Conservation (phyloP, 2,797 vertebrate genomes). For the Sternarchorhynchus goeldii region DNA sequence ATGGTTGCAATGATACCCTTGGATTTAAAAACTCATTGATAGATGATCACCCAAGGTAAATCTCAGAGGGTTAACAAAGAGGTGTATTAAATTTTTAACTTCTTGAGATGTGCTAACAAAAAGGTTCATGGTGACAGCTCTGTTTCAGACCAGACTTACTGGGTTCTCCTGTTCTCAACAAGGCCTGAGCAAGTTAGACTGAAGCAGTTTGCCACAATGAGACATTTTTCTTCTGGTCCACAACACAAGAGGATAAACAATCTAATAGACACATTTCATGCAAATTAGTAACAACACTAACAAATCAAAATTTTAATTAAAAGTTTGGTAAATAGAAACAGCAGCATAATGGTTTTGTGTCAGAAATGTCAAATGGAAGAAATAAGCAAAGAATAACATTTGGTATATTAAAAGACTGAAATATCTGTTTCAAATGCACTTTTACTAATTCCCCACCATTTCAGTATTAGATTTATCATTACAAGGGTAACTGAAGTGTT, state of each 20-base stretch:
- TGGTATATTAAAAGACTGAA: slow-evolving; percentile 65
- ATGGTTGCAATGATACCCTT: background rate
- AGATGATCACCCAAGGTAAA: slow-evolving; percentile 43
- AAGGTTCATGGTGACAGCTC: slow-evolving; percentile 61
- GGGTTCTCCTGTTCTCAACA: slow-evolving; percentile 54
- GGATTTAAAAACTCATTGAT: slow-evolving; percentile 2
- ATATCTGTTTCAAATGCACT: slow-evolving; percentile 65
- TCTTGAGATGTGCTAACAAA: slow-evolving; percentile 69
- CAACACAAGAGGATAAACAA: slow-evolving; percentile 74
- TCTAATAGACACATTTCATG: slow-evolving; percentile 73
- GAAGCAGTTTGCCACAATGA: slow-evolving; percentile 49
- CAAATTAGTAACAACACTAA: slow-evolving; percentile 83
- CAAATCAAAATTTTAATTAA: slow-evolving; percentile 85
- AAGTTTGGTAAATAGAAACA: slow-evolving; percentile 83
- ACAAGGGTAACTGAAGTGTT: slow-evolving; percentile 50
- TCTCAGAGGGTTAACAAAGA: slow-evolving; percentile 79
- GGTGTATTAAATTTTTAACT: slow-evolving; percentile 76
- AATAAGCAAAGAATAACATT: slow-evolving; percentile 78
- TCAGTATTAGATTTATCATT: slow-evolving; percentile 65
- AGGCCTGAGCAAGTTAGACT: slow-evolving; percentile 37
- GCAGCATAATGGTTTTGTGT: slow-evolving; percentile 82
- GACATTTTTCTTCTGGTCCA: slow-evolving; percentile 59
- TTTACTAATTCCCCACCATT: slow-evolving; percentile 64
- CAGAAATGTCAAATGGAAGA: slow-evolving; percentile 78
- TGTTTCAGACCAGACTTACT: slow-evolving; percentile 58